Base-by-base conservation (phyloP, 2,888 invertebrate genomes). In the Liposcelis brunnea region DNA sequence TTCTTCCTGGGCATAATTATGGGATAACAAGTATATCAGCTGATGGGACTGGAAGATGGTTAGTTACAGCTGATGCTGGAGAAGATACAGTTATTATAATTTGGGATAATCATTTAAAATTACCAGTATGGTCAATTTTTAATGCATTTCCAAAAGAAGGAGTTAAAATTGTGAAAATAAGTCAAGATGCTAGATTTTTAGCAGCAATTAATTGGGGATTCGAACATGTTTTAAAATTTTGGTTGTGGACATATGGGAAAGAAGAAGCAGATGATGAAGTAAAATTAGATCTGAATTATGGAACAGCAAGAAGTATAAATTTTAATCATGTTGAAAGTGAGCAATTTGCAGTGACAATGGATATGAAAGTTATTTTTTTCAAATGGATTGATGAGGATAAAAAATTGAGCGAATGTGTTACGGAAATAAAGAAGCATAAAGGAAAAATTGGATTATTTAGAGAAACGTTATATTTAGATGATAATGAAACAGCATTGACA, bases 241-340 rank as follows among this genome's bases (percentile, higher is more conserved):
- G 77, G 76, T 60, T 72, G 37, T 78, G 78, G 77, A 69, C 72
- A 31, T 62, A 57, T 19, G 73, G 71, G 2, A 53, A 53, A 7
- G 64, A 69, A 10, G 52, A 56, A 38, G 69, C 74, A 3, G 66
- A 75, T 56, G 74, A 75, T 75, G 59, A 54, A 43, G 38, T 35
- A 8, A 26, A 8, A 6, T 26, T 26, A 8, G 26, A 26, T 8
- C 26, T 8, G 4, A 6, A 4, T 8, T 26, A 6, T 8, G 26
- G 26, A 8, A 26, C 5, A 4, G 26, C 26, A 4, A 26, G 8
- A 26, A 6, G 5, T 8, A 26, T 26, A 6, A 26, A 26, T 26
- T 26, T 26, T 8, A 26, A 26, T 8, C 26, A 26, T 6, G 8
- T 6, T 8, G 26, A 26, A 26, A 26, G 5, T 4, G 8, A 4